Base-by-base conservation (phyloP, 2,888 invertebrate genomes). In the Elegia similella region DNA sequence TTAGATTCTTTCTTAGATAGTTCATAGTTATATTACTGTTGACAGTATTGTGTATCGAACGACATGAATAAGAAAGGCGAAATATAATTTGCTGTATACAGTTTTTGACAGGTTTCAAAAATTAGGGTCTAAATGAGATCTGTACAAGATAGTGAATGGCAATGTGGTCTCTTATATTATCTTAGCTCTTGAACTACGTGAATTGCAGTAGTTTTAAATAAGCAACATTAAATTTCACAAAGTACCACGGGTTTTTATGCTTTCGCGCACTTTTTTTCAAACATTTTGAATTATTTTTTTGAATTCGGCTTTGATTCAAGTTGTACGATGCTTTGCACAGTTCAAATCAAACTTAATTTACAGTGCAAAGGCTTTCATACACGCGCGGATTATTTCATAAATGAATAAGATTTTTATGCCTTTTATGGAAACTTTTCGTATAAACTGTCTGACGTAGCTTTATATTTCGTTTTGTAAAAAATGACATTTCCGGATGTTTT, bases 181-280 rank as follows among this genome's bases (percentile, higher is more conserved):
- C n/a, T n/a, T n/a, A n/a, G n/a, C 72, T 63, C 65, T 60, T 60
- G 62, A 23, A 62, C 68, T 69, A 67, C 57, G 62, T 59, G 60
- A 65, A 66, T 66, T 65, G 73, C 72, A 69, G 68, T 61, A 68
- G 66, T 64, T 73, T 74, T 72, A 75, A 78, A 77, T 74, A 78
- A 76, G 76, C 76, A 77, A 78, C 76, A 77, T 81, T 78, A 78
- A 81, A 76, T 81, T 77, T 72, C 72, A 63, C 68, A 77, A 80
- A 80, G 71, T 77, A 76, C 64, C 65, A 62, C 65, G 66, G 73
- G 67, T 75, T 78, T 69, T 73, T 71, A 69, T 72, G 73, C 72
- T 73, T 75, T 76, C 59, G 67, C 69, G 67, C 53, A 69, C 72
- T 76, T 70, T 78, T n/a, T 79, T 80, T 77, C 72, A 74, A 77